These are phyloP conservation scores for Aphelocoma coerulescens DNA, from an alignment of 2,113 vertebrate genomes.

Conservation along the genomic window DNA sequence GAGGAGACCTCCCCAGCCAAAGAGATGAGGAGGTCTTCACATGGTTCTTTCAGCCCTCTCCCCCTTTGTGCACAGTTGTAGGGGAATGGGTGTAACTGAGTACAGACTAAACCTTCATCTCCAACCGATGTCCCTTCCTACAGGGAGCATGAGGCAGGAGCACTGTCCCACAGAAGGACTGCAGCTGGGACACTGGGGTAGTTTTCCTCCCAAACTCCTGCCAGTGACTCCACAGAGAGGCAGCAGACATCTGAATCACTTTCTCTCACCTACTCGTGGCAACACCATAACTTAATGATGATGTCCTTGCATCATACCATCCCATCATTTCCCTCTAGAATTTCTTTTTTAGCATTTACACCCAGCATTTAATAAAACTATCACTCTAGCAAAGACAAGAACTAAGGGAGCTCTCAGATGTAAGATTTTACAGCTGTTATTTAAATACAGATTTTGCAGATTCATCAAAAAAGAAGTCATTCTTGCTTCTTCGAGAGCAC, in stretches of 20 bases:
- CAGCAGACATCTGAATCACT: not conserved
- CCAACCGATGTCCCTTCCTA: rapidly evolving
- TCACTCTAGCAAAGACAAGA: not conserved
- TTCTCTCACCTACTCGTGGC: not conserved
- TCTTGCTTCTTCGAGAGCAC: not conserved
- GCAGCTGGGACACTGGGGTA: not conserved
- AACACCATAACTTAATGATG: not conserved
- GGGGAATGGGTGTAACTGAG: not conserved
- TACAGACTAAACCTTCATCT: not conserved
- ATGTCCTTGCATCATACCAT: not conserved
- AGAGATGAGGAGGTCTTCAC: not conserved
- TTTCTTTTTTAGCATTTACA: not conserved
- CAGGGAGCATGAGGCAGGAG: not conserved
- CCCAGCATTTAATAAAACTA: not conserved
- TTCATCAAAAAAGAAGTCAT: not conserved
- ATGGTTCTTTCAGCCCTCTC: not conserved
- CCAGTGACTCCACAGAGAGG: not conserved
- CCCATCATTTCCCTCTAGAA: not conserved
- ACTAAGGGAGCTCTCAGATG: not conserved
- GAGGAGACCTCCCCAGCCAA: not conserved
- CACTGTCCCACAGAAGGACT: not conserved
- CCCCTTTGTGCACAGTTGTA: not conserved
- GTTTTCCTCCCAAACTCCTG: not conserved
- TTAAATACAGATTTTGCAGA: not conserved
- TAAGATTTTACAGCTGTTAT: slow-evolving; percentile 16